Conservation (phyloP, 2,888 invertebrate genomes). For the Ormia ochracea region DNA sequence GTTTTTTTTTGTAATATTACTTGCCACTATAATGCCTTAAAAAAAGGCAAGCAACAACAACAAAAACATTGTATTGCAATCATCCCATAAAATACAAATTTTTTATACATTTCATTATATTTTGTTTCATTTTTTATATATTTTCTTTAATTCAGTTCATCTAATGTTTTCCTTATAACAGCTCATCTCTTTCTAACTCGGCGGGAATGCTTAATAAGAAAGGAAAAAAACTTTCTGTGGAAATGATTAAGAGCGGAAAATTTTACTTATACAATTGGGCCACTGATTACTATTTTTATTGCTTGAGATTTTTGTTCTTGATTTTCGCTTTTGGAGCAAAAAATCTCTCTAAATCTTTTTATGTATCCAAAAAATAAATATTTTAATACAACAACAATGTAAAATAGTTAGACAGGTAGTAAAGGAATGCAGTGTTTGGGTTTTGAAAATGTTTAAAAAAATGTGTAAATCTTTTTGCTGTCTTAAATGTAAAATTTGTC, state of each 20-base stretch:
- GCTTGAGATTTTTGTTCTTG: conserved; percentile 60
- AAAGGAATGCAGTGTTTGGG: not conserved
- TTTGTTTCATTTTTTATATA: conserved; percentile 30
- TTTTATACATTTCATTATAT: conserved; percentile 56
- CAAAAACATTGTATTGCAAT: conserved; percentile 65
- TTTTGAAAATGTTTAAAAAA: not conserved
- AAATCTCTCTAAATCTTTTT: conserved; percentile 59
- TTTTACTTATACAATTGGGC: conserved; percentile 56
- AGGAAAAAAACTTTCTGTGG: conserved; percentile 1
- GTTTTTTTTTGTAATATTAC: conserved; percentile 19
- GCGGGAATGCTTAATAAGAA: conserved; percentile 41
- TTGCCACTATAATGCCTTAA: conserved; percentile 55
- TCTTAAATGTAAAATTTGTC: too few species aligned
- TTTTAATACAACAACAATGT: conserved; percentile 19
- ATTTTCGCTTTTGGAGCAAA: not conserved
- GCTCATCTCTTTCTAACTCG: conserved; percentile 77
- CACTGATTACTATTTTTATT: conserved; percentile 77
- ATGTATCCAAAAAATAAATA: conserved; percentile 36
- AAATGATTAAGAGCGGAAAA: conserved; percentile 11
- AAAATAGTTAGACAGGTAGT: conserved; percentile 5
- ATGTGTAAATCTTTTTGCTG: too few species aligned
- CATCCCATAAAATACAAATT: conserved; percentile 64
- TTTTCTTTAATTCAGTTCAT: conserved; percentile 42
- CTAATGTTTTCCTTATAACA: conserved; percentile 61
- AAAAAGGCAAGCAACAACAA: conserved; percentile 66